Evolutionary conservation across 2,797 vertebrate species (phyloP).

Genomic region (Garrulus glandarius): DNA sequence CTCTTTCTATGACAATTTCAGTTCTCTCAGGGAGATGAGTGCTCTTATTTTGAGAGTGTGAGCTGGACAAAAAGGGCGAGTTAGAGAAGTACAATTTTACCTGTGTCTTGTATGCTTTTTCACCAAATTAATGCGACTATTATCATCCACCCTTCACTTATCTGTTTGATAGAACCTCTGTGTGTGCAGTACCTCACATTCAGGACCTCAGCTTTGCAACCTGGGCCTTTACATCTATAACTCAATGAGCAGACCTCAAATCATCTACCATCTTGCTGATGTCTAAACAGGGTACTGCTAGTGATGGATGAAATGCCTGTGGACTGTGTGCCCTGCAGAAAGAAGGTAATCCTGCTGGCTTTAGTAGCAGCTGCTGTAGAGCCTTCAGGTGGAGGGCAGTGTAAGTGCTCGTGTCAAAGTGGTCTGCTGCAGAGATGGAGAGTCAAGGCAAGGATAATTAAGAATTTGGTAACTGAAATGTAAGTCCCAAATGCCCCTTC

Average conservation of each 20-base stretch:
- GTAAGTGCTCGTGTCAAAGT: neutral
- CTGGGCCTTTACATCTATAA: neutral
- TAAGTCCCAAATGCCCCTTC: neutral
- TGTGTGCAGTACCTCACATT: neutral
- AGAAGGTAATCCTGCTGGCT: neutral
- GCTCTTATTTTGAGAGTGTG: neutral
- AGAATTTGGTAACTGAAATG: neutral
- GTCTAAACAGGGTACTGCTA: neutral
- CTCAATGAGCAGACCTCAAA: neutral
- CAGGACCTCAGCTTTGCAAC: neutral
- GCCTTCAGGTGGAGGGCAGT: neutral
- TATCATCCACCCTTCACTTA: neutral
- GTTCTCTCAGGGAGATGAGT: neutral
- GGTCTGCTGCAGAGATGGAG: neutral
- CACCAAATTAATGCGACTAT: neutral
- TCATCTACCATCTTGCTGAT: neutral
- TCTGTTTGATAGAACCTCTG: neutral
- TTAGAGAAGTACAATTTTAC: neutral
- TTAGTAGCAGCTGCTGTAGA: neutral
- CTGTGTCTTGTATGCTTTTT: neutral
- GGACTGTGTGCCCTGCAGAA: rapidly evolving
- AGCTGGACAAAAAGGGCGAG: neutral
- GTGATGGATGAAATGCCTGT: neutral
- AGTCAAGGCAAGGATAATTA: neutral
- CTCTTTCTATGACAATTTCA: neutral